Percentiles rank a stretch among this genome's conserved stretches.
phyloP scores from a whole-genome alignment of 2,797 vertebrate species.

The Gallinago stenura region DNA sequence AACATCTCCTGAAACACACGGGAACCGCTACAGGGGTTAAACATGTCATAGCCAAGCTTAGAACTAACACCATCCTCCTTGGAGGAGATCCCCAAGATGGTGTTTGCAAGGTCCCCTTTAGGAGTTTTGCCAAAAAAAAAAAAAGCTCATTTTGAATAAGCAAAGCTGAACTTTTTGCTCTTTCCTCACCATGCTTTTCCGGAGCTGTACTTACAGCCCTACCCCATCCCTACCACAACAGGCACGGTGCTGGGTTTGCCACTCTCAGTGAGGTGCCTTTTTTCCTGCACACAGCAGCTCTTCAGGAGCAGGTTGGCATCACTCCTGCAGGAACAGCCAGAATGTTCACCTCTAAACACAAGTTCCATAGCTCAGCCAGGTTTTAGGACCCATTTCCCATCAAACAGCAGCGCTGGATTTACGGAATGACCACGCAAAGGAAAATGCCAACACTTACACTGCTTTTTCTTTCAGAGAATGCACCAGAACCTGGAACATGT shows the following conservation, averaged over 20 bases:
- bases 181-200: accelerated
- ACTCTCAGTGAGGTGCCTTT: no score
- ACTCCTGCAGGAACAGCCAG: not conserved
- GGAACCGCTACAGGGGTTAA: not conserved
- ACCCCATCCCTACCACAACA: no score
- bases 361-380: not conserved
- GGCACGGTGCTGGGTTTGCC: accelerated
- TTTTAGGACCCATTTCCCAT: not conserved
- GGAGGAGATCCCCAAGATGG: no score
- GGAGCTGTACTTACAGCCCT: accelerated
- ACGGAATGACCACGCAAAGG: not conserved
- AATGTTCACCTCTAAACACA: not conserved
- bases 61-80: no score
- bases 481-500: not conserved
- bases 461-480: not conserved
- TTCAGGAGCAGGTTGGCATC: not conserved
- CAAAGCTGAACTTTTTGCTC: not conserved
- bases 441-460: not conserved
- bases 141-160: not conserved
- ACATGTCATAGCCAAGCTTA: accelerated
- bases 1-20: not conserved
- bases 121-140: not conserved
- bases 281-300: accelerated
- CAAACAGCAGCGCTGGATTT: not conserved
- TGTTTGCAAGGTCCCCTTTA: not conserved